Percentiles rank a stretch among this genome's conserved stretches.
These are phyloP conservation scores for Gallinago jamesoni DNA, from an alignment of 2,113 vertebrate species.

Conservation along the genomic window DNA sequence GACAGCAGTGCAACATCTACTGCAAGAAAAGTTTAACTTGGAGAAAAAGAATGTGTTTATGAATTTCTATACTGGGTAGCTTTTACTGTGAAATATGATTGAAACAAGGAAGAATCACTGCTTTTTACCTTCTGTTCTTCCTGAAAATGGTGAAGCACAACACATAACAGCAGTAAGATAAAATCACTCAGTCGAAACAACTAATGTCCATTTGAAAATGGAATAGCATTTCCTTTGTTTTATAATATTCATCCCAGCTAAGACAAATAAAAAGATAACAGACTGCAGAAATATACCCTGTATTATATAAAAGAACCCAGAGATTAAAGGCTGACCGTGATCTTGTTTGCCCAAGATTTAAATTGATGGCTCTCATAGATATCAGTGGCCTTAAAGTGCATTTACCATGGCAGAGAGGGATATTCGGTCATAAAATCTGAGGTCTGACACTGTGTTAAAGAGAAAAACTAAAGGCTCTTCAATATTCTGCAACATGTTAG, in stretches of 20 bases:
- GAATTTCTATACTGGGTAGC: neutral
- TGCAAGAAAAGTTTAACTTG: neutral
- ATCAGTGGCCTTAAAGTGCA: neutral
- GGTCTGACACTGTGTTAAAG: neutral
- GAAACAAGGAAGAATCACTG: neutral
- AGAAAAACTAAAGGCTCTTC: neutral
- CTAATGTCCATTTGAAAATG: neutral
- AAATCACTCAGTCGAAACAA: neutral
- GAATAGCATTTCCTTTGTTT: neutral
- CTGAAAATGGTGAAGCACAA: neutral
- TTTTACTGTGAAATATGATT: neutral
- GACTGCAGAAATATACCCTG: neutral
- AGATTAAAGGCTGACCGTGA: slow-evolving; percentile 17
- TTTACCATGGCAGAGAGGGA: neutral
- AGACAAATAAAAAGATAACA: neutral
- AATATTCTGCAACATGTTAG: neutral
- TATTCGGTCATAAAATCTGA: neutral
- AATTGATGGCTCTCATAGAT: neutral
- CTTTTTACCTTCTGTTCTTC: neutral
- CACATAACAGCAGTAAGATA: neutral
- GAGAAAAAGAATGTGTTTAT: neutral
- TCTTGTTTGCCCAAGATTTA: neutral
- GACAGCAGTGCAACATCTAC: neutral
- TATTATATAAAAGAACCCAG: neutral
- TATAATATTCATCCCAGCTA: neutral